Evolutionary conservation across 2,113 vertebrate genomes (phyloP).

Genomic region (Scophthalmus maximus): DNA sequence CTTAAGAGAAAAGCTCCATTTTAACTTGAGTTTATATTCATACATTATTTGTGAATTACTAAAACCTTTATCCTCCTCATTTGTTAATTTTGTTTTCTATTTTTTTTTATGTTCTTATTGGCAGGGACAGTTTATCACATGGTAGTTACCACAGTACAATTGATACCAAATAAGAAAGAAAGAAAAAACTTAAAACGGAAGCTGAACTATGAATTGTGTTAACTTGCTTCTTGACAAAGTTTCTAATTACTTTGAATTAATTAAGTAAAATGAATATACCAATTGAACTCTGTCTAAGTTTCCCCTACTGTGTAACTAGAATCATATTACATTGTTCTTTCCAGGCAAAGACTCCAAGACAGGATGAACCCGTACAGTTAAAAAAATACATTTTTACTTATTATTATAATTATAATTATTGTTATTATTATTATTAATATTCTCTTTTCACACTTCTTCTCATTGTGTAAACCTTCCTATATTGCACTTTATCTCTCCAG

Average conservation of each 20-base stretch:
- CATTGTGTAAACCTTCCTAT: slow-evolving; percentile 68
- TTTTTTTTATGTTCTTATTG: too few species aligned
- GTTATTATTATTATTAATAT: slow-evolving; percentile 32
- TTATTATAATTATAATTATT: slow-evolving; percentile 18
- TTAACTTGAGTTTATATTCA: background rate
- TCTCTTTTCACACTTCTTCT: slow-evolving; percentile 34
- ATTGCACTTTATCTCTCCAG: slow-evolving; percentile 90
- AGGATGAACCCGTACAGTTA: background rate
- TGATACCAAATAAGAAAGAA: background rate
- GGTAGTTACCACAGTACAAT: background rate
- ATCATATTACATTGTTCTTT: too few species aligned
- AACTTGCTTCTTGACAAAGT: background rate
- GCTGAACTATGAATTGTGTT: too few species aligned
- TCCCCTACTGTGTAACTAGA: too few species aligned
- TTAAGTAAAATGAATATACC: background rate
- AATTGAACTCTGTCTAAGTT: background rate
- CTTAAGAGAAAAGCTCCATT: background rate
- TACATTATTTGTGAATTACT: background rate
- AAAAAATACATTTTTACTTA: background rate
- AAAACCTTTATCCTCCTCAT: background rate
- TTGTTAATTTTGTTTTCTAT: background rate
- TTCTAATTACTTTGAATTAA: background rate
- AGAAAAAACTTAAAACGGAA: background rate
- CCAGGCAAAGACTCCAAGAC: too few species aligned
- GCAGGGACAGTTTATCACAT: background rate